phyloP scores from a whole-genome alignment of 2,797 vertebrate species.

The Limosa lapponica region DNA sequence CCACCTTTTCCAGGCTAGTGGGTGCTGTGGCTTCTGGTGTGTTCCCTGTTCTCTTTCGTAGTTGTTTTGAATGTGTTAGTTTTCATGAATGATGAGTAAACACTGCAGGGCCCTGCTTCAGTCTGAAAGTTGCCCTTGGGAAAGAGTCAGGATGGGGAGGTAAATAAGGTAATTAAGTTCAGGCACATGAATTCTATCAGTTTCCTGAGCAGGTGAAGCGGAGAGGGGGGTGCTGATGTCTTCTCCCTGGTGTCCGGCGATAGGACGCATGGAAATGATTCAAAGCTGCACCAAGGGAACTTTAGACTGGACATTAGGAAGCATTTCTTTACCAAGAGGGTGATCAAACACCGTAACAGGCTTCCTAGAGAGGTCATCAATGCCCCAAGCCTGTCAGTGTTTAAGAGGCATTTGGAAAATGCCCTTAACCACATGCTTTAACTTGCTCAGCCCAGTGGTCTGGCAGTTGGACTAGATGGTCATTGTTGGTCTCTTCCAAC shows the following conservation, averaged over 20 bases:
- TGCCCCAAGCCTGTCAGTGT: not conserved
- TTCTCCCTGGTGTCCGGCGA: not conserved
- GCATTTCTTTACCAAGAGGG: not conserved
- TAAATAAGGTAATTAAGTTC: not conserved
- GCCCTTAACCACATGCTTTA: not conserved
- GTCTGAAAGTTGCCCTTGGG: not conserved
- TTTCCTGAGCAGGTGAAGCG: not conserved
- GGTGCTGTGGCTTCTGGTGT: not conserved
- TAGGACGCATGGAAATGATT: not conserved
- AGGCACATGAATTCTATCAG: not conserved
- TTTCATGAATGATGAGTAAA: not conserved
- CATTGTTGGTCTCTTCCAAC: not conserved
- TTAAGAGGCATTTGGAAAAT: not conserved
- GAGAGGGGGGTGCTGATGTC: not conserved
- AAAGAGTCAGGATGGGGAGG: not conserved
- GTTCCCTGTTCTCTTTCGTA: not conserved
- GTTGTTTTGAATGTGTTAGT: not conserved
- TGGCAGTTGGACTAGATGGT: not conserved
- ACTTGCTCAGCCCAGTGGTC: not conserved
- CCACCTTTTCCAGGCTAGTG: not conserved
- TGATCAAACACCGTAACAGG: not conserved
- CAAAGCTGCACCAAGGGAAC: not conserved
- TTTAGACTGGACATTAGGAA: not conserved
- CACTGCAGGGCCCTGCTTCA: not conserved
- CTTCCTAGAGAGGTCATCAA: not conserved